A percentile compares a stretch with the other conserved stretches of the same genome.
Evolutionary conservation across 2,113 vertebrate species (phyloP).

Genomic region (Grammomys dolichurus): DNA sequence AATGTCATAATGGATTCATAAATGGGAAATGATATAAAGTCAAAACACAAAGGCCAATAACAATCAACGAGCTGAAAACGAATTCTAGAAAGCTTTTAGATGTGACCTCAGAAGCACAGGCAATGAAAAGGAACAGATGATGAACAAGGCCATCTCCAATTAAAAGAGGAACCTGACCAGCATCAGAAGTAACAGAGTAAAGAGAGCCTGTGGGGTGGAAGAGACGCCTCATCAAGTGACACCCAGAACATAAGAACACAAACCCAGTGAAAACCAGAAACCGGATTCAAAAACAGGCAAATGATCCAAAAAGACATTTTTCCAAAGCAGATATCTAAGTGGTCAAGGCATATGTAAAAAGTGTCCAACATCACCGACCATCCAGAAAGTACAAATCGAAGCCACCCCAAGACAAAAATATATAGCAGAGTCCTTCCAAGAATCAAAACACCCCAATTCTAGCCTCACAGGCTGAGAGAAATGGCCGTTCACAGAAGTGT

Average conservation of each 20-base stretch:
- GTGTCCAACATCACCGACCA: background rate
- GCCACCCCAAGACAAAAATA: background rate
- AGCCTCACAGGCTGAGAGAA: background rate
- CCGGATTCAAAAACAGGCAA: background rate
- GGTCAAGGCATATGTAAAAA: background rate
- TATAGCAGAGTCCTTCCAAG: background rate
- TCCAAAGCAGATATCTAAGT: background rate
- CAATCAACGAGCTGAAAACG: too few relatives aligned
- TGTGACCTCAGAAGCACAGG: background rate
- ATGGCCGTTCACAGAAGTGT: rapidly evolving
- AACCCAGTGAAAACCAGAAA: background rate
- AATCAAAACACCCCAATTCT: background rate
- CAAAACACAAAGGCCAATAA: background rate
- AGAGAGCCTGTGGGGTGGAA: background rate
- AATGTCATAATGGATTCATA: background rate
- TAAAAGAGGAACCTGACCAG: background rate
- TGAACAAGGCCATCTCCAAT: background rate
- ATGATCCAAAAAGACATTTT: background rate
- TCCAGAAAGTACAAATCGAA: background rate
- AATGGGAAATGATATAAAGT: background rate
- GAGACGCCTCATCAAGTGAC: background rate
- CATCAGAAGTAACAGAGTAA: background rate
- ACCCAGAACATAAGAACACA: background rate
- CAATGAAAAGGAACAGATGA: too few relatives aligned
- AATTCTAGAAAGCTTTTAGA: background rate